Conservation (phyloP, 2,113 vertebrate genomes). For the Leptobrachium leishanense region DNA sequence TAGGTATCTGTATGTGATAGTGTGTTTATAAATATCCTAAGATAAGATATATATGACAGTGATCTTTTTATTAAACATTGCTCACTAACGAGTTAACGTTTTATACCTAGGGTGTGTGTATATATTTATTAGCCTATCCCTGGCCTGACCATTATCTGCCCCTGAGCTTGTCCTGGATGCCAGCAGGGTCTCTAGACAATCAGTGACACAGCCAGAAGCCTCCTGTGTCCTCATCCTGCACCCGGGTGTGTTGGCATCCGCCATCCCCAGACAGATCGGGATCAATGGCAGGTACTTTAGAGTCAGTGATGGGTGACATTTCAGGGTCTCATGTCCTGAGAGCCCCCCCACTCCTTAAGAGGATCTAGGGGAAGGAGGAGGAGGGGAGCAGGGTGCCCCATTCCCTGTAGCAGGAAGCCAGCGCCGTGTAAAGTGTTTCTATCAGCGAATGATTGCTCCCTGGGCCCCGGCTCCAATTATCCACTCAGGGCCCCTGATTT, state of each 20-base stretch:
- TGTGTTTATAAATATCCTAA: too few relatives aligned
- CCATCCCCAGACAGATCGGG: constrained; percentile 8
- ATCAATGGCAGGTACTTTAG: constrained; percentile 21
- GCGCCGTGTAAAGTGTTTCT: not conserved
- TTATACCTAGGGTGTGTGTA: too few relatives aligned
- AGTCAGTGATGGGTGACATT: not conserved
- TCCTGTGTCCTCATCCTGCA: constrained; percentile 10
- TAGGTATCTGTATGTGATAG: too few relatives aligned
- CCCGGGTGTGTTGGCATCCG: constrained; percentile 1
- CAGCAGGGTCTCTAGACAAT: constrained; percentile 18
- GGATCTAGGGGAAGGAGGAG: not conserved
- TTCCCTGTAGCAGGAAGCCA: constrained; percentile 11
- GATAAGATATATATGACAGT: too few relatives aligned
- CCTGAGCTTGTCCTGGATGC: not conserved
- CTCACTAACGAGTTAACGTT: too few relatives aligned
- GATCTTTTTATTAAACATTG: too few relatives aligned
- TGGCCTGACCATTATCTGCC: not conserved
- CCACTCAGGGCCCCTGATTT: constrained; percentile 5
- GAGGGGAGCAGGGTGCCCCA: too few relatives aligned
- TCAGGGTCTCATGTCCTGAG: not conserved
- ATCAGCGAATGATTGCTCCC: constrained; percentile 18
- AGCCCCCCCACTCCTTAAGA: constrained; percentile 9
- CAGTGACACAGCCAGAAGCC: not conserved
- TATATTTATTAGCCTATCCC: too few relatives aligned
- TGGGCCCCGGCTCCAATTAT: constrained; percentile 31